These are phyloP conservation scores for Cheilosia urbana DNA, from an alignment of 2,888 invertebrate species.

Conservation along the genomic window DNA sequence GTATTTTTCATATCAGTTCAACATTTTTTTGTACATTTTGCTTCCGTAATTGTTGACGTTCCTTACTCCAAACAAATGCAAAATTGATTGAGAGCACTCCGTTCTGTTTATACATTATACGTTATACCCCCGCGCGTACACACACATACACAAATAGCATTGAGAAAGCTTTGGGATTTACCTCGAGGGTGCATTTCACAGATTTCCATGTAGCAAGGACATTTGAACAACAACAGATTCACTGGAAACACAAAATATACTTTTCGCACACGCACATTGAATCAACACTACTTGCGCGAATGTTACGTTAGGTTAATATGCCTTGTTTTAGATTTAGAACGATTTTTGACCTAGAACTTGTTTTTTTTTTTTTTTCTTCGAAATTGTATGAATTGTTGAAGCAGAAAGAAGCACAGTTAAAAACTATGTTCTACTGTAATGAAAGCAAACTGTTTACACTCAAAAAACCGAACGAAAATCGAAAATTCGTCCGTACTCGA, in stretches of 20 bases:
- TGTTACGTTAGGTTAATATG: constrained; percentile 21
- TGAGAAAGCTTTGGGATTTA: constrained; percentile 50
- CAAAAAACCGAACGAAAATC: constrained; percentile 5
- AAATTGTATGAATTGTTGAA: neutral
- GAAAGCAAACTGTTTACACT: constrained; percentile 24
- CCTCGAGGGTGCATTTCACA: constrained; percentile 68
- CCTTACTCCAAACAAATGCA: constrained; percentile 27
- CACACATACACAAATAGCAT: constrained; percentile 4
- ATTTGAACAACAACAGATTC: constrained; percentile 52
- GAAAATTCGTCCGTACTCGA: constrained; percentile 42
- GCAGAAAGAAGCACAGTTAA: neutral
- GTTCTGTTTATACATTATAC: constrained; percentile 48
- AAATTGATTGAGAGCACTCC: constrained; percentile 64
- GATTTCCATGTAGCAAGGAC: constrained; percentile 59
- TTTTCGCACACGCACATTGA: constrained; percentile 11
- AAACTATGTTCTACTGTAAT: constrained; percentile 1
- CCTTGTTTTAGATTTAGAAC: constrained; percentile 9
- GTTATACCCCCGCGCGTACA: neutral
- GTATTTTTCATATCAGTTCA: constrained; percentile 14
- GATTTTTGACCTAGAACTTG: constrained; percentile 30
- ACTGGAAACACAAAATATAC: constrained; percentile 48
- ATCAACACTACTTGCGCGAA: constrained; percentile 15
- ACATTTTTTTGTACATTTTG: constrained; percentile 29
- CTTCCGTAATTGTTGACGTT: constrained; percentile 50
- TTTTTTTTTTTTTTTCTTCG: neutral